Evolutionary conservation across 2,113 vertebrate genomes (phyloP).

Genomic region (Eptesicus fuscus): DNA sequence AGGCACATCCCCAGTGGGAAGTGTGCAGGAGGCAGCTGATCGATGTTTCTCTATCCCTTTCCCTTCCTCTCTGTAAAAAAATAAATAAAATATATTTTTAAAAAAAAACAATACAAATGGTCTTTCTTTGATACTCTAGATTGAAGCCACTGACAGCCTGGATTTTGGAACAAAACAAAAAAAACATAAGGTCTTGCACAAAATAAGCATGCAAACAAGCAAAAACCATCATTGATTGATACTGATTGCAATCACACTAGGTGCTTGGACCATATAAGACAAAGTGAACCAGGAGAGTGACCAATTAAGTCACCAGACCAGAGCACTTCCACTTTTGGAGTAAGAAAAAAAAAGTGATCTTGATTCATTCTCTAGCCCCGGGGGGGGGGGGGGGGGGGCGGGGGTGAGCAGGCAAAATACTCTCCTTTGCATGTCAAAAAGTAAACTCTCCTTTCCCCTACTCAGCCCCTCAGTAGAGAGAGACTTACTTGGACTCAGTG

Average conservation of each 20-base stretch:
- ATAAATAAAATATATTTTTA: too few relatives aligned
- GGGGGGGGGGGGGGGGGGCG: not conserved
- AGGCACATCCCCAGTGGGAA: too few relatives aligned
- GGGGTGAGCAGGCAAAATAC: not conserved
- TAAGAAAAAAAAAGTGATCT: not conserved
- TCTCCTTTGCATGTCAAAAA: not conserved
- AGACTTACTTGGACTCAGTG: conserved; percentile 14
- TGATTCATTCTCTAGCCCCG: not conserved
- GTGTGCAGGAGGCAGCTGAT: too few relatives aligned
- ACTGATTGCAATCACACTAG: not conserved
- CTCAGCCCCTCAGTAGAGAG: not conserved
- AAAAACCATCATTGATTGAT: not conserved
- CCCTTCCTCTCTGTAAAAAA: too few relatives aligned
- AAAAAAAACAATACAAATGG: not conserved
- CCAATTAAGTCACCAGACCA: not conserved
- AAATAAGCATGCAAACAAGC: not conserved
- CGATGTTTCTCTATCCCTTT: too few relatives aligned
- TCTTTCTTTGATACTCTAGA: conserved; percentile 7
- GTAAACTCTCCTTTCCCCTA: not conserved
- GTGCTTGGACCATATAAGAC: not conserved
- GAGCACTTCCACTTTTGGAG: not conserved
- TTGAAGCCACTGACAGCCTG: not conserved
- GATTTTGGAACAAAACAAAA: not conserved
- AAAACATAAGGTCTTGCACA: not conserved
- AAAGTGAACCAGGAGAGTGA: not conserved